Evolutionary conservation across 2,797 vertebrate species (phyloP).

Genomic region (Chrysocyon brachyurus): DNA sequence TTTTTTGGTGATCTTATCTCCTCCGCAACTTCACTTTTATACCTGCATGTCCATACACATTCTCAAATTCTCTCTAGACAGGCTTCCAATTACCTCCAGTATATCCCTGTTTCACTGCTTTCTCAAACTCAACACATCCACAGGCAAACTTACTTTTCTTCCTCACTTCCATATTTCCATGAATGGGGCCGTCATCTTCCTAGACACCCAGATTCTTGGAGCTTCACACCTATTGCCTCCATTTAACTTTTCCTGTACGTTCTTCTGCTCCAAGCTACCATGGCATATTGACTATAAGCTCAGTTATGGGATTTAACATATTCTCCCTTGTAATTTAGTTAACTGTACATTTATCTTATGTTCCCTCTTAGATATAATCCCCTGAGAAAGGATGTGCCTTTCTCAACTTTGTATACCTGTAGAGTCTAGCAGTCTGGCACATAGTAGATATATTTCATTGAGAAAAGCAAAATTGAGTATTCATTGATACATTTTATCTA

Average conservation of each 20-base stretch:
- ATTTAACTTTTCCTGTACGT: background rate
- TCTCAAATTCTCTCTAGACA: conserved; percentile 26
- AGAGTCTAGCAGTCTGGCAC: background rate
- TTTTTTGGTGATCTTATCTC: background rate
- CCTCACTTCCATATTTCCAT: background rate
- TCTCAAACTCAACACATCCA: background rate
- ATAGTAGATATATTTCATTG: background rate
- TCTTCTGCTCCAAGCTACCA: conserved; percentile 5
- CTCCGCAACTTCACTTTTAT: background rate
- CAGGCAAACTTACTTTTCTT: conserved; percentile 38
- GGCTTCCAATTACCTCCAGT: background rate
- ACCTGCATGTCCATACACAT: background rate
- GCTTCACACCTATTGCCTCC: background rate
- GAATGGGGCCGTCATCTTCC: background rate
- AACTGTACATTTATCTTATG: background rate
- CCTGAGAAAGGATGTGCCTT: background rate
- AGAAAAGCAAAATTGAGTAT: conserved; percentile 29
- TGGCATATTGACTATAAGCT: background rate
- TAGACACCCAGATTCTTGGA: background rate
- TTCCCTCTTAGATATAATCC: background rate
- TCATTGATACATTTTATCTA: background rate
- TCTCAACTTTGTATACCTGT: background rate
- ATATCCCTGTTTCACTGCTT: background rate
- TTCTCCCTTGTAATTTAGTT: background rate
- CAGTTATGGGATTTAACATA: background rate